A percentile compares a stretch with the other conserved stretches of the same genome.
phyloP scores from a whole-genome alignment of 2,797 vertebrate species.

The Microctenopoma stevenorrisi region DNA sequence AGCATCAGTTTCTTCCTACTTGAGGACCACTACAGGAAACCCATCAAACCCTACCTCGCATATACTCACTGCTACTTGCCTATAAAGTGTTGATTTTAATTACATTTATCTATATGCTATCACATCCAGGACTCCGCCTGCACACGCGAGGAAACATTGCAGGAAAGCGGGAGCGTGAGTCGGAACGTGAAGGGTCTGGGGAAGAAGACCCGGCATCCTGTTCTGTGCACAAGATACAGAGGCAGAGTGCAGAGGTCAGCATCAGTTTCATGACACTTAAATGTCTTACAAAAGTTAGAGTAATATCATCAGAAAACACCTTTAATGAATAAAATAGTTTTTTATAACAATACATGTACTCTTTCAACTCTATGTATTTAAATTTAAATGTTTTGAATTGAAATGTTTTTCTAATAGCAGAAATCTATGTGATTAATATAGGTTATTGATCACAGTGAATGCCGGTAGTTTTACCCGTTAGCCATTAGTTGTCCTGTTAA shows the following conservation, averaged over 20 bases:
- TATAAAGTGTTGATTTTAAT: background rate
- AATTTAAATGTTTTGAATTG: too few species aligned
- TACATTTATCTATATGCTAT: rapidly evolving
- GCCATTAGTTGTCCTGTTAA: too few species aligned
- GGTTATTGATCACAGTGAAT: too few species aligned
- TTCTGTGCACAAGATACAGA: constrained; percentile 77
- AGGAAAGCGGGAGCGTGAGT: constrained; percentile 81
- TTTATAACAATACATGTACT: too few species aligned
- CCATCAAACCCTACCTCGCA: background rate
- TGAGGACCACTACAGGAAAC: background rate
- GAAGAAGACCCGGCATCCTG: constrained; percentile 66
- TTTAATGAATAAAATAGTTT: too few species aligned
- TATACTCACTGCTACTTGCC: background rate
- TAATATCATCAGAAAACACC: too few species aligned
- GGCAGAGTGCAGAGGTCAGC: constrained; percentile 77
- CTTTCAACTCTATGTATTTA: too few species aligned
- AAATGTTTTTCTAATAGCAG: too few species aligned
- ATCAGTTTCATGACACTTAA: background rate
- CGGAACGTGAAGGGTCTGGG: constrained; percentile 65
- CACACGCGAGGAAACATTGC: constrained; percentile 68
- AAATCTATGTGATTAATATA: too few species aligned
- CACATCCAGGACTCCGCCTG: constrained; percentile 59
- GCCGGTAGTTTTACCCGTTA: too few species aligned
- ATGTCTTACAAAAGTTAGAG: background rate
- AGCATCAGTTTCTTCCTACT: too few species aligned